Base-by-base conservation (phyloP, 2,888 invertebrate genomes). In the Siphonodentalium dalli region DNA sequence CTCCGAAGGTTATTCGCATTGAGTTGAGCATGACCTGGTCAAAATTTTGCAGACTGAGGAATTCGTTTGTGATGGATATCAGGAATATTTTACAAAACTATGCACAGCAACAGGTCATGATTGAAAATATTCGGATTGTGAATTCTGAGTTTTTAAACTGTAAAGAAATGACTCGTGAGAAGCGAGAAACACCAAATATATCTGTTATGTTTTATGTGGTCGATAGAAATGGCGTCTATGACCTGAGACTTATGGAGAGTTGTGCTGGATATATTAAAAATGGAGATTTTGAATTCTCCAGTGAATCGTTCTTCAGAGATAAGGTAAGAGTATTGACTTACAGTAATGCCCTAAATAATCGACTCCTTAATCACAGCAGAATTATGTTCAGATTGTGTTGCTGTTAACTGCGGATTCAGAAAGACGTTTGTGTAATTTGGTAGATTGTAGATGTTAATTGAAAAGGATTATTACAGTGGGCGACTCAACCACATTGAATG, bases 11-110 rank as follows among this genome's bases (percentile, higher is more conserved):
- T 41, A 64, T 73, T 15, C 58, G 60, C 27, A 58, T 75, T 8
- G 54, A 57, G 24, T 53, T 73, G 43, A 50, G 60, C n/a, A 75
- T 75, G 75, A 60, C 63, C 15, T 68, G 71, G 66, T 20, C 15
- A 2, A 65, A 69, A 26, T 75, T 73, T 49, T 72, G 71, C 43
- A 20, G 40, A 1, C 26, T 40, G n/a, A 61, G 54, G 28, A 27
- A 43, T 0, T 31, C 33, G 8, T 68, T 68, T 40, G 53, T 60
- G 24, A 33, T 47, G 9, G 55, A 58, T 15, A 47, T 68, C 4
- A 34, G 50, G 13, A 27, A 58, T 9, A 54, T 64, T 4, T 54
- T 48, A 20, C 23, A 27, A 57, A 3, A 23, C 20, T n/a, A 18
- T 26, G 5, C 45, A 59, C 28, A 43, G 27, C 43, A 31, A 20